Base-by-base conservation (phyloP, 2,113 vertebrate genomes). In the Pimephales promelas region DNA sequence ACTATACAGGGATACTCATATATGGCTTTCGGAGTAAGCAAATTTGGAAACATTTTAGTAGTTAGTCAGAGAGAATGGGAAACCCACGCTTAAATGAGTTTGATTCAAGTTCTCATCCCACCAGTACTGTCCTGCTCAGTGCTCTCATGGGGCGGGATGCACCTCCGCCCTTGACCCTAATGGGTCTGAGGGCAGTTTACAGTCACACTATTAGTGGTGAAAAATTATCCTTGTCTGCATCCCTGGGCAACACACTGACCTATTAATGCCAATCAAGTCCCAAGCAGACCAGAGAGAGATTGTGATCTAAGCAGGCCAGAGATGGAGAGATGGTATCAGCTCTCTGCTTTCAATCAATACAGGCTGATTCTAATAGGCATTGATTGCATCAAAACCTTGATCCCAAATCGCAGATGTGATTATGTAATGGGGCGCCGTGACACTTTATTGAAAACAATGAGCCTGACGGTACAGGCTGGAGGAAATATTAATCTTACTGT, bases 391-490 rank as follows among this genome's bases (percentile, higher is more conserved):
- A 93, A 93, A 93, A 92, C 91, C 89, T 88, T 90, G 88, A 92
- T 93, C 92, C 91, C 92, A 90, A 93, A 89, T 93, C 92, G 66
- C 93, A 94, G 93, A 95, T 92, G 93, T 90, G 91, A 95, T 94
- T 95, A 94, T 89, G 92, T 90, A 92, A 93, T 92, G 91, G 91
- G 88, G 87, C 83, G 91, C 89, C 86, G 86, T 94, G 93, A 93
- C 93, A 94, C 91, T 94, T 94, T 94, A 94, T 94, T 94, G 94
- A 94, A 95, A 94, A 94, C 93, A 93, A 93, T 94, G 93, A 93
- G 92, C 88, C 92, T 89, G 90, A 89, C 83, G 85, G 86, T 84
- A 88, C 84, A 78, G 83, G 83, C 88, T 87, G 88, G 89, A 89
- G 85, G 91, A 92, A 89, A 91, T 90, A 94, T 93, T 92, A 84